Evolutionary conservation across 1,140 invertebrate genomes (phyloP).

Genomic region (Lucilia sericata): DNA sequence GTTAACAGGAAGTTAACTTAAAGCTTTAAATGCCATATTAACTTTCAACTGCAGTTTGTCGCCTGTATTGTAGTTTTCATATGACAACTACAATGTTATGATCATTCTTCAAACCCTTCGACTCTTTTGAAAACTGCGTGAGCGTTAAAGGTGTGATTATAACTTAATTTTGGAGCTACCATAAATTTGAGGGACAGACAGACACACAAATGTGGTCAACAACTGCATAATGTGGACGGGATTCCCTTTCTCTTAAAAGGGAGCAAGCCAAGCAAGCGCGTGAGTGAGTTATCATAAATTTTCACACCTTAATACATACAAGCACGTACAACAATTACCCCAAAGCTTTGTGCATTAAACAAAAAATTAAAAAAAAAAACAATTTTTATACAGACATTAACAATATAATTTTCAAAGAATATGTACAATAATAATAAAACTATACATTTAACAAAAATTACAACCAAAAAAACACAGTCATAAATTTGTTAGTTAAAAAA

Average conservation of each 20-base stretch:
- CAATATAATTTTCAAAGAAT: background rate
- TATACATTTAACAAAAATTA: constrained; percentile 7
- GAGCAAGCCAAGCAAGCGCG: background rate
- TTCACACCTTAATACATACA: constrained; percentile 26
- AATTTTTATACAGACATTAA: constrained; percentile 11
- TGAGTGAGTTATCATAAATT: constrained; percentile 8
- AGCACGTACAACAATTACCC: constrained; percentile 10
- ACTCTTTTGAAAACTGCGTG: background rate
- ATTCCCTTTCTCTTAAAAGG: background rate
- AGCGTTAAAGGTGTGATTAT: constrained; percentile 5
- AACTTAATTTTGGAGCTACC: constrained; percentile 5
- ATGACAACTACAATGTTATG: background rate
- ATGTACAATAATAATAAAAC: constrained; percentile 15
- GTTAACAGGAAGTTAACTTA: too few species aligned
- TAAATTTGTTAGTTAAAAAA: constrained; percentile 8
- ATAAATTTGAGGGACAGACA: constrained; percentile 4
- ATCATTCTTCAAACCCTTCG: background rate
- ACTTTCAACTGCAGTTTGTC: background rate
- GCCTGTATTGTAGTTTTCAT: background rate
- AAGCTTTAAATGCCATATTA: background rate
- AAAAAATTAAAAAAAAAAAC: background rate
- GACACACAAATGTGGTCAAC: background rate
- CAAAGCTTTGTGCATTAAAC: constrained; percentile 8
- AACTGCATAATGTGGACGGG: background rate
- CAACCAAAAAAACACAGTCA: constrained; percentile 4